These are phyloP conservation scores for Camptogramma bilineatum DNA, from an alignment of 2,888 invertebrate species.

Conservation along the genomic window DNA sequence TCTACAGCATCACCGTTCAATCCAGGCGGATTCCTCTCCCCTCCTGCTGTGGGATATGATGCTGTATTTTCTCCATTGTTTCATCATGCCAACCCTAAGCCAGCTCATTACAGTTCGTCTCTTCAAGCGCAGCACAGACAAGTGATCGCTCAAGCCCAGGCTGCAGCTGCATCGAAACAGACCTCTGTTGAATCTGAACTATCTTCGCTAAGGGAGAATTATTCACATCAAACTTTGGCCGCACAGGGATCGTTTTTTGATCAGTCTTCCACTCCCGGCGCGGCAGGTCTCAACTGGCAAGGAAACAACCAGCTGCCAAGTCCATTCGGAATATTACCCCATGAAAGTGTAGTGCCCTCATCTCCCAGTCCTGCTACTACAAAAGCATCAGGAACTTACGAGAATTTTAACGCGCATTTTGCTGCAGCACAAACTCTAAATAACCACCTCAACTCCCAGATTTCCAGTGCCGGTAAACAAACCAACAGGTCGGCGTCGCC, in stretches of 20 bases:
- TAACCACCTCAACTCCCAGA: slow-evolving; percentile 88
- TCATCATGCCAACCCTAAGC: slow-evolving; percentile 91
- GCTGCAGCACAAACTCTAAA: slow-evolving; percentile 87
- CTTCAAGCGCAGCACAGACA: slow-evolving; percentile 89
- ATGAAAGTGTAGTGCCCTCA: slow-evolving; percentile 90
- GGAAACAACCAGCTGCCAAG: slow-evolving; percentile 89
- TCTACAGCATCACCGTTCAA: slow-evolving; percentile 88
- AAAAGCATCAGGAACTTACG: slow-evolving; percentile 86
- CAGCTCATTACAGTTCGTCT: slow-evolving; percentile 89
- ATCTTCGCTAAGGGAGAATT: slow-evolving; percentile 85
- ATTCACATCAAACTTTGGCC: slow-evolving; percentile 85
- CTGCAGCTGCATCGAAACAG: slow-evolving; percentile 84
- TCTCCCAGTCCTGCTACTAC: slow-evolving; percentile 87
- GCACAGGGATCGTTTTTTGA: slow-evolving; percentile 89
- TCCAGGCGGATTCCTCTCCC: slow-evolving; percentile 90
- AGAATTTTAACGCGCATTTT: slow-evolving; percentile 90
- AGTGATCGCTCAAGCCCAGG: slow-evolving; percentile 85
- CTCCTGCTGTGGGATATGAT: slow-evolving; percentile 92
- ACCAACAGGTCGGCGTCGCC: slow-evolving; percentile 84
- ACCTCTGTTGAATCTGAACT: slow-evolving; percentile 85
- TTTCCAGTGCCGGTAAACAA: slow-evolving; percentile 85
- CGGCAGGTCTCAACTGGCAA: slow-evolving; percentile 88
- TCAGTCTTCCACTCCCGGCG: slow-evolving; percentile 84
- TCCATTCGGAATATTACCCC: slow-evolving; percentile 91
- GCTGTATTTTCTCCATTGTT: slow-evolving; percentile 93